phyloP scores from a whole-genome alignment of 2,797 vertebrate species.

The Rhabdophis nuchalis region DNA sequence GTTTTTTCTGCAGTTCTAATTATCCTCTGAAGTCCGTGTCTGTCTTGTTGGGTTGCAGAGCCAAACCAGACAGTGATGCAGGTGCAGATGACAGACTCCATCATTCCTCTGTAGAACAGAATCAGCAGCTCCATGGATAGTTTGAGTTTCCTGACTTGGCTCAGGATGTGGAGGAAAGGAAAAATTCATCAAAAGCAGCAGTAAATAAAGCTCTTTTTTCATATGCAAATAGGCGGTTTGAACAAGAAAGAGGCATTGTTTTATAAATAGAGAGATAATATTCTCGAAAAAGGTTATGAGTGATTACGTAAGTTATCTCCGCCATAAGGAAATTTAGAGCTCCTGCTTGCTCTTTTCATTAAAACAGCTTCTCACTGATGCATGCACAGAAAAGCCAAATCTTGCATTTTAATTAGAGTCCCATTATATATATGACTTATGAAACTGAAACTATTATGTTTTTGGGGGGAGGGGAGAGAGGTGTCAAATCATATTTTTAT shows the following conservation, averaged over 20 bases:
- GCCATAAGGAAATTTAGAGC: constrained; percentile 75
- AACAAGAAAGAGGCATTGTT: constrained; percentile 77
- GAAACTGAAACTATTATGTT: constrained; percentile 66
- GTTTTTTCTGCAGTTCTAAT: too few species aligned
- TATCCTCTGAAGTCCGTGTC: too few species aligned
- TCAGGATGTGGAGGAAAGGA: background rate
- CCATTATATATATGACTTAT: constrained; percentile 64
- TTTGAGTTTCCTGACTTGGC: too few species aligned
- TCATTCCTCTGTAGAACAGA: too few species aligned
- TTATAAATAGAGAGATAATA: constrained; percentile 81
- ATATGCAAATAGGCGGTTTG: constrained; percentile 75
- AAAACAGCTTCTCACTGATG: constrained; percentile 70
- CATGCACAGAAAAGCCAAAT: constrained; percentile 69
- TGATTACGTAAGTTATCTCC: constrained; percentile 79
- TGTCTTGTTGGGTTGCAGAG: too few species aligned
- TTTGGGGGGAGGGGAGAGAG: constrained; percentile 12
- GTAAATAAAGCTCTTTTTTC: constrained; percentile 75
- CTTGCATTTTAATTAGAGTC: constrained; percentile 78
- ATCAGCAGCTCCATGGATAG: too few species aligned
- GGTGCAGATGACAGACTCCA: too few species aligned
- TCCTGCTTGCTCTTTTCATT: constrained; percentile 78
- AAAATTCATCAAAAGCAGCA: constrained; percentile 71
- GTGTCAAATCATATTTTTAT: constrained; percentile 5
- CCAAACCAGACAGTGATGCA: too few species aligned
- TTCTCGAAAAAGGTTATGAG: constrained; percentile 78